Conservation (phyloP, 2,888 invertebrate species). For the Cosmia pyralina region DNA sequence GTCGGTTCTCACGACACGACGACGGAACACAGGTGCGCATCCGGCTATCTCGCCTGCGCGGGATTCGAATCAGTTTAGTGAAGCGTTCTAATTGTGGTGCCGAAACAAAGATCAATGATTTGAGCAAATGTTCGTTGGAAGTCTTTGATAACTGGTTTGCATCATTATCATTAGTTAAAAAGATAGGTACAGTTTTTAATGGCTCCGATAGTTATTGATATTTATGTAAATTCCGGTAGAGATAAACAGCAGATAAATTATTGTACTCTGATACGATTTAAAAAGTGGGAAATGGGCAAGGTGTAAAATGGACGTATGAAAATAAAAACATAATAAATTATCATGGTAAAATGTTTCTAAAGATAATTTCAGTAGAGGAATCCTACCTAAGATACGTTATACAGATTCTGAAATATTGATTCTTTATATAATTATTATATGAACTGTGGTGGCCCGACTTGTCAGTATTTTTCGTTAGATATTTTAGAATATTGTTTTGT, state of each 20-base stretch:
- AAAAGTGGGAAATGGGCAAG: not conserved
- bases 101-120: conserved; percentile 72
- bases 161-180: conserved; percentile 8
- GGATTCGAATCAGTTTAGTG: conserved; percentile 81
- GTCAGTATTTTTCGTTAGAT: no score
- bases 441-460: no score
- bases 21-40: conserved; percentile 87
- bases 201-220: conserved; percentile 3
- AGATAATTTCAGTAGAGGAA: not conserved
- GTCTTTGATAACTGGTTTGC: conserved; percentile 12
- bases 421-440: no score
- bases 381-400: no score
- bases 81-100: conserved; percentile 79
- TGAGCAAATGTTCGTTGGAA: conserved; percentile 49
- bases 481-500: no score
- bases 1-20: conserved; percentile 83
- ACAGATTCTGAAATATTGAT: no score
- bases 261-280: not conserved
- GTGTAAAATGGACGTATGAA: not conserved
- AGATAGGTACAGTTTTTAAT: not conserved
- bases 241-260: not conserved
- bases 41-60: conserved; percentile 84
- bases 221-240: not conserved
- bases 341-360: not conserved
- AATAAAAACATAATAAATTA: not conserved